Conservation (phyloP, 2,797 vertebrate species). For the Rhabdomys pumilio region DNA sequence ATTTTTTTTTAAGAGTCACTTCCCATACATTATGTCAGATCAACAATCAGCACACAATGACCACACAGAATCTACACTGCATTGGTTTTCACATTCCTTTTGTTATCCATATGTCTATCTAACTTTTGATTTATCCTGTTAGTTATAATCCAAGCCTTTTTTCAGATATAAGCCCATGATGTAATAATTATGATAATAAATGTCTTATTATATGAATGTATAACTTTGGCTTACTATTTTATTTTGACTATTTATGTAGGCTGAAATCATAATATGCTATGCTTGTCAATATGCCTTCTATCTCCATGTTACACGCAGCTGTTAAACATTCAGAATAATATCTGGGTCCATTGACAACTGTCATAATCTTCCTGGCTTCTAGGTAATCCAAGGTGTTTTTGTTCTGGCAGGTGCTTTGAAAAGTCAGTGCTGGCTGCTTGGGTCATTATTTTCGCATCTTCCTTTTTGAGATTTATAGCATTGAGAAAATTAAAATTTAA, state of each 20-base stretch:
- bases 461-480: not conserved
- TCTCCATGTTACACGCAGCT: not conserved
- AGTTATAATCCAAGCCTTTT: not conserved
- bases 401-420: not conserved
- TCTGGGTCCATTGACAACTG: not conserved
- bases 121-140: not conserved
- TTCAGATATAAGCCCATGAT: not conserved
- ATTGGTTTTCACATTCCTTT: constrained; percentile 47
- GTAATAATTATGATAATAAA: not conserved
- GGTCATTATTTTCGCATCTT: not conserved
- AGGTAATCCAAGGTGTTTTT: not conserved
- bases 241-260: not conserved
- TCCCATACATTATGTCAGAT: not conserved
- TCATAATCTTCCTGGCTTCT: not conserved
- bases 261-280: not conserved
- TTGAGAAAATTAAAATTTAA: not conserved
- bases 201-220: constrained; percentile 19
- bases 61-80: not conserved
- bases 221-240: constrained; percentile 2
- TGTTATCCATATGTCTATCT: not conserved
- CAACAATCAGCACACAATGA: not conserved
- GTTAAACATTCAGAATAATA: not conserved
- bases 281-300: not conserved
- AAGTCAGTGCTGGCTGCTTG: not conserved
- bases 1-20: not conserved